Percentiles rank a stretch among this genome's conserved stretches.
Conservation (phyloP, 2,113 vertebrate genomes). For the Pleuronectes platessa region DNA sequence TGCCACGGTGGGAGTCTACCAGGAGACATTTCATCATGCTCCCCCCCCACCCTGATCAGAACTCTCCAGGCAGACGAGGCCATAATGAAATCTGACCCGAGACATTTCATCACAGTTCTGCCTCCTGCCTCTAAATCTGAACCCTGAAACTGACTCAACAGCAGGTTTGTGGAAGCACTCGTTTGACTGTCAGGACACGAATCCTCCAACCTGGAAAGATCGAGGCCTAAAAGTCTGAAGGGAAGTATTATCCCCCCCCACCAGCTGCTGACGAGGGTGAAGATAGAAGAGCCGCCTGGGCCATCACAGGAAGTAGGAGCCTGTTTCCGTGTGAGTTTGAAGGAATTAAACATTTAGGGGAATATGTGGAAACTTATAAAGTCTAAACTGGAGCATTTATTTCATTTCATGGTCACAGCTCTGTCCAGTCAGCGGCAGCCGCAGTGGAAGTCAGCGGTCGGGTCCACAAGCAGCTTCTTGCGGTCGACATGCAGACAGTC, state of each 20-base stretch:
- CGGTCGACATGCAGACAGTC: constrained; percentile 84
- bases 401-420: not conserved
- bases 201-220: not conserved
- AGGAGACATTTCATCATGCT: constrained; percentile 15
- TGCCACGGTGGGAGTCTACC: not conserved
- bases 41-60: not conserved
- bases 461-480: constrained; percentile 80
- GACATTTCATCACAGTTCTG: constrained; percentile 12
- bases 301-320: not conserved
- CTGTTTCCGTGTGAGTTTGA: not conserved
- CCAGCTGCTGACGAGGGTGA: not conserved
- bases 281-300: constrained; percentile 8
- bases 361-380: not conserved
- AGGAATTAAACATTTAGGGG: not conserved
- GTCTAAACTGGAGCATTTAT: not conserved
- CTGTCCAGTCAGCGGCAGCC: constrained; percentile 74
- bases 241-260: not conserved
- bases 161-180: not conserved
- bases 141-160: not conserved
- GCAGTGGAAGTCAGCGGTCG: constrained; percentile 86
- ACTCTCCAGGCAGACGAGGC: not conserved
- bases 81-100: not conserved
- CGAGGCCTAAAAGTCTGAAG: too few relatives aligned
- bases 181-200: not conserved
- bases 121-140: not conserved